These are phyloP conservation scores for Electrona antarctica DNA, from an alignment of 2,113 vertebrate genomes.

Conservation along the genomic window DNA sequence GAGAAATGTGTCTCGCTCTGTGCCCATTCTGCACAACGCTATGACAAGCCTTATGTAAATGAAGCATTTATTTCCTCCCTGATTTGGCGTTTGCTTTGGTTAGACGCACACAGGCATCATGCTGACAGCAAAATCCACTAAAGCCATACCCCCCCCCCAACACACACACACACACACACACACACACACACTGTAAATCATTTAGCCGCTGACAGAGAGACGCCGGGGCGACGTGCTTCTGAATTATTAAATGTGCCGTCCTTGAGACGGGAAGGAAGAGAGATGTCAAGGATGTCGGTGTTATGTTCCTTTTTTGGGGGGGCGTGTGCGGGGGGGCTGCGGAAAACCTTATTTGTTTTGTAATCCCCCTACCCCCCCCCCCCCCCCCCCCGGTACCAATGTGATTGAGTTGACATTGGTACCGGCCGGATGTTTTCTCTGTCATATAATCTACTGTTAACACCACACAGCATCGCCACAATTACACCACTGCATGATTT, in stretches of 20 bases:
- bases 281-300: conserved; percentile 45
- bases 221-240: conserved; percentile 23
- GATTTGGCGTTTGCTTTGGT: conserved; percentile 6
- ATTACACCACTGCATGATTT: background rate
- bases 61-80: conserved; percentile 3
- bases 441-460: no score
- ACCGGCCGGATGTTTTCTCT: background rate
- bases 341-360: conserved; percentile 32
- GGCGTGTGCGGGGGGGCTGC: no score
- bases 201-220: conserved; percentile 23
- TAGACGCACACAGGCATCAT: conserved; percentile 19
- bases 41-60: conserved; percentile 18
- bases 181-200: conserved; percentile 41
- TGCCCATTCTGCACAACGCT: conserved; percentile 10
- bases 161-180: no score
- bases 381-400: no score
- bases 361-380: conserved; percentile 14
- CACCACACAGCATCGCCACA: no score
- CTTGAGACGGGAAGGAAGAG: conserved; percentile 52
- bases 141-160: conserved; percentile 15
- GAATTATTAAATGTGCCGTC: conserved; percentile 67
- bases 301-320: conserved; percentile 16
- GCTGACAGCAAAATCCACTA: conserved; percentile 27
- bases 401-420: conserved; percentile 20
- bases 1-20: no score